phyloP scores from a whole-genome alignment of 2,888 invertebrate genomes.

The Tricholauxania praeusta region DNA sequence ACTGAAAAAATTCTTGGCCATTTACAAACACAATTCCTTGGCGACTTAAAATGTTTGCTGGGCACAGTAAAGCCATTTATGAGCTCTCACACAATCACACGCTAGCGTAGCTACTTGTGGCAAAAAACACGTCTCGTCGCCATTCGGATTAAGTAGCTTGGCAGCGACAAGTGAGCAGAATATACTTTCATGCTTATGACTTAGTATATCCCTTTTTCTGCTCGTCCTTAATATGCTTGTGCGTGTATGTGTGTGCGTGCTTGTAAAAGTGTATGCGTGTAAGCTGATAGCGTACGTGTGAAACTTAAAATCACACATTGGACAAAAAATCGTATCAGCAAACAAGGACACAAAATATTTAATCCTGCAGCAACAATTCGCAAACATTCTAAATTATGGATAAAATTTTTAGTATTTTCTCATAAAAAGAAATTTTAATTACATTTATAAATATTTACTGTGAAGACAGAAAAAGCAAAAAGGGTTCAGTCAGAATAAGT shows the following conservation, averaged over 20 bases:
- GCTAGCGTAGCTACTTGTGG: not conserved
- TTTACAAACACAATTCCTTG: too few species aligned
- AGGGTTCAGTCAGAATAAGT: too few species aligned
- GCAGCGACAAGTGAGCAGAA: conserved; percentile 30
- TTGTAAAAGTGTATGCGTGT: conserved; percentile 10
- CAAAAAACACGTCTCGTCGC: conserved; percentile 36
- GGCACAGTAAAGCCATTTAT: not conserved
- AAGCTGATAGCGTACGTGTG: conserved; percentile 25
- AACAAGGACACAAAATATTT: conserved; percentile 2
- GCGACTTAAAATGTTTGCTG: too few species aligned
- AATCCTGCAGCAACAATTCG: too few species aligned
- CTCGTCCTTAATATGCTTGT: not conserved
- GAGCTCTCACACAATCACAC: not conserved
- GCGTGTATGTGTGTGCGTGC: conserved; percentile 5
- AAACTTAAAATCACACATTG: conserved; percentile 7
- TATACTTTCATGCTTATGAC: conserved; percentile 19
- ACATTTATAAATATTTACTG: too few species aligned
- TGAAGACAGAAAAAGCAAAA: not conserved
- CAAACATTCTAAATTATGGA: too few species aligned
- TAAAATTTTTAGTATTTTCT: too few species aligned
- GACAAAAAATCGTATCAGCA: conserved; percentile 14
- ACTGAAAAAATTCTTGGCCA: too few species aligned
- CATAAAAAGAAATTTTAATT: too few species aligned
- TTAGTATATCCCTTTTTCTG: not conserved
- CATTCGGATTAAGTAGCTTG: conserved; percentile 35